Percentiles rank a stretch among this genome's conserved stretches.
Conservation (phyloP, 1,140 invertebrate species). For the Drosophila pruinosa region DNA sequence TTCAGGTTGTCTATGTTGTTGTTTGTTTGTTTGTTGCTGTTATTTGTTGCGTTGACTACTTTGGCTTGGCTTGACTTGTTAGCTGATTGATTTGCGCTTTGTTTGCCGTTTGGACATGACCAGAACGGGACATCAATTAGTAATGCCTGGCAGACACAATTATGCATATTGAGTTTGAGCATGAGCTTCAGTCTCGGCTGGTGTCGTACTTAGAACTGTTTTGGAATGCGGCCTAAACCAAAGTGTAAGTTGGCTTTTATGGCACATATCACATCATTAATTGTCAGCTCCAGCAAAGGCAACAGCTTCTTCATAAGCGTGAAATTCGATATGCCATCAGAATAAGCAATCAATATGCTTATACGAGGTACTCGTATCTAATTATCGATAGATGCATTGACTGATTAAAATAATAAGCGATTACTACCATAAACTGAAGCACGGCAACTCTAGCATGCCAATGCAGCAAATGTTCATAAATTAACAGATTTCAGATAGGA, state of each 20-base stretch:
- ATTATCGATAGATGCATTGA: neutral
- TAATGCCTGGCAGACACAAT: slow-evolving; percentile 72
- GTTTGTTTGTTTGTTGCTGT: too few species aligned
- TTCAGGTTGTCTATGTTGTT: slow-evolving; percentile 43
- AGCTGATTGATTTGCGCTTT: slow-evolving; percentile 78
- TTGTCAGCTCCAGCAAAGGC: slow-evolving; percentile 29
- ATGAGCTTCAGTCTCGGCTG: neutral
- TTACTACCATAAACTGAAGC: slow-evolving; percentile 9
- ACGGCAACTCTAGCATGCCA: neutral
- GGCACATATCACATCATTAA: slow-evolving; percentile 35
- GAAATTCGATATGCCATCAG: slow-evolving; percentile 22
- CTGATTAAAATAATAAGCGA: slow-evolving; percentile 13
- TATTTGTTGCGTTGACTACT: slow-evolving; percentile 38
- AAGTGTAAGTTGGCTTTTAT: slow-evolving; percentile 27
- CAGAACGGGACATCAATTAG: slow-evolving; percentile 73
- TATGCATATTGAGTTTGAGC: slow-evolving; percentile 62
- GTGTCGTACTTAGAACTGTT: slow-evolving; percentile 6
- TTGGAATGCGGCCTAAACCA: slow-evolving; percentile 12
- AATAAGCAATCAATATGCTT: slow-evolving; percentile 9
- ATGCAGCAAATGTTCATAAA: neutral
- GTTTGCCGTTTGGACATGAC: slow-evolving; percentile 68
- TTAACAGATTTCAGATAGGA: neutral
- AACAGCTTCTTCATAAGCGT: slow-evolving; percentile 22
- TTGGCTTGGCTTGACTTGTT: slow-evolving; percentile 49
- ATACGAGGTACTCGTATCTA: neutral